Conservation (phyloP, 2,113 vertebrate species). For the Phrynocephalus versicolor region DNA sequence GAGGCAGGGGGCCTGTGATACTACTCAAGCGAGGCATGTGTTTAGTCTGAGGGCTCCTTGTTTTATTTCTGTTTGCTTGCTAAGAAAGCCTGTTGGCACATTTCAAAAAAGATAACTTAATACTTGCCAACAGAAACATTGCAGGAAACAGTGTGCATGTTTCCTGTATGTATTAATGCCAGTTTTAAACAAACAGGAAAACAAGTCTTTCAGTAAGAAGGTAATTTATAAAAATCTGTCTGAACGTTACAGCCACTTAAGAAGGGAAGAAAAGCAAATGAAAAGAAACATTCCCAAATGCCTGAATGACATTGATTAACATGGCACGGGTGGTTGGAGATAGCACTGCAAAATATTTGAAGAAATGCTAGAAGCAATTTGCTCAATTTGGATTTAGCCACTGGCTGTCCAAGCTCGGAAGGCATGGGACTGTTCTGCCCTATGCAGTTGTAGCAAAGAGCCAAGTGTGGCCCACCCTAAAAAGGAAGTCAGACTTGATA, state of each 20-base stretch:
- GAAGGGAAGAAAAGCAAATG: background rate
- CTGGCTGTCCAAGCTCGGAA: constrained; percentile 47
- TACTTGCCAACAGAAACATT: constrained; percentile 79
- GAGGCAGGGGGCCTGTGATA: constrained; percentile 38
- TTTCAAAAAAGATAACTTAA: constrained; percentile 73
- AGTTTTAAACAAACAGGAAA: constrained; percentile 75
- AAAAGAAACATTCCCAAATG: constrained; percentile 52
- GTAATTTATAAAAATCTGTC: constrained; percentile 65
- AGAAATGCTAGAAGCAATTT: constrained; percentile 51
- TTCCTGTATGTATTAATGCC: constrained; percentile 72
- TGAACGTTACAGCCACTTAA: constrained; percentile 54
- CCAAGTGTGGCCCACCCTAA: constrained; percentile 48
- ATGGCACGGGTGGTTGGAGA: constrained; percentile 13
- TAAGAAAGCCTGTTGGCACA: constrained; percentile 75
- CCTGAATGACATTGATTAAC: constrained; percentile 53
- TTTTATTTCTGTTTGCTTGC: constrained; percentile 69
- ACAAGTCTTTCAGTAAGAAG: constrained; percentile 66
- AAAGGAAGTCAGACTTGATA: constrained; percentile 33
- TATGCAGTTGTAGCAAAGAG: constrained; percentile 34
- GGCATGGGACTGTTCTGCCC: constrained; percentile 29
- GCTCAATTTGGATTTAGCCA: constrained; percentile 51
- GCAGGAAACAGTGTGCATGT: constrained; percentile 64
- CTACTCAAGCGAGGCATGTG: constrained; percentile 57
- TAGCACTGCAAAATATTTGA: background rate
- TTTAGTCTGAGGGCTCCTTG: constrained; percentile 70